Conservation (phyloP, 2,113 vertebrate species). For the Carettochelys insculpta region DNA sequence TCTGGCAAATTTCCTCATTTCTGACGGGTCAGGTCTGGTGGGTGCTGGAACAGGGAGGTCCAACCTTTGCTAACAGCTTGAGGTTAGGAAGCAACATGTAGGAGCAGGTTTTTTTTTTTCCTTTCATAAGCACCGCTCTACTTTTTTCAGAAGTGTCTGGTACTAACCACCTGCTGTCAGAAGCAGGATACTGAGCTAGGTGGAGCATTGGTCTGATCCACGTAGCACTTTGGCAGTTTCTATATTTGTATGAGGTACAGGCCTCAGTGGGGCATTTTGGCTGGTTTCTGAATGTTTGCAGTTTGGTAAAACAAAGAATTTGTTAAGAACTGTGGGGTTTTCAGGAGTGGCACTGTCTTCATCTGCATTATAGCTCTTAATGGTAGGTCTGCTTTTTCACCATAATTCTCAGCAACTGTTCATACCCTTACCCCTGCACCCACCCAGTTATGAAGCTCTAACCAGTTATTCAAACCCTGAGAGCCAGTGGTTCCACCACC, state of each 20-base stretch:
- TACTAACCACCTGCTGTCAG: neutral
- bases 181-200: neutral
- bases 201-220: neutral
- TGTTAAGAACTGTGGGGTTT: neutral
- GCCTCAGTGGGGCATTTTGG: neutral
- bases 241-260: neutral
- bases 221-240: neutral
- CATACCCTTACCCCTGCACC: too few species aligned
- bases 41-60: too few species aligned
- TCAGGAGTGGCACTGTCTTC: neutral
- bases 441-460: neutral
- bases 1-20: too few species aligned
- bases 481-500: neutral
- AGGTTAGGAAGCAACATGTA: neutral
- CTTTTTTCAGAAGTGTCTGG: neutral
- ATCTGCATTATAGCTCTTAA: neutral
- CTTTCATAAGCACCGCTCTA: too few species aligned
- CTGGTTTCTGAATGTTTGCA: neutral
- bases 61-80: neutral
- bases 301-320: neutral
- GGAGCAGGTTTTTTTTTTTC: neutral
- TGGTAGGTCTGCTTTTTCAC: rapidly evolving
- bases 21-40: too few species aligned
- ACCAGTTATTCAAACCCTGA: neutral
- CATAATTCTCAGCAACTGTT: neutral